These are phyloP conservation scores for Xenopus laevis DNA, from an alignment of 2,113 vertebrate species.

Conservation along the genomic window DNA sequence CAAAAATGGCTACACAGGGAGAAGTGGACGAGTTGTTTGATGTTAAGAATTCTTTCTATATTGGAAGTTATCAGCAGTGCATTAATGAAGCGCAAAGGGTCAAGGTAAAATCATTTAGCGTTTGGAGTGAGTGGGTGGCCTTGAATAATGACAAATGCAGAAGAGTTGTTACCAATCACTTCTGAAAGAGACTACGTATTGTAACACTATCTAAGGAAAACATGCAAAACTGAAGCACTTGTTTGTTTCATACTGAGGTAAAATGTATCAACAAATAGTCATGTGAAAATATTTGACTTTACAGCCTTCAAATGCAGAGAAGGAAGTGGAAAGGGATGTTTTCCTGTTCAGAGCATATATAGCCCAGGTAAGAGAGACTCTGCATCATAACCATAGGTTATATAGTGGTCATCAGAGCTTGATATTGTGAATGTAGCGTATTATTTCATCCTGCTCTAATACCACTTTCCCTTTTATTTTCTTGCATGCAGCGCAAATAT, in stretches of 20 bases:
- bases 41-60: constrained; percentile 89
- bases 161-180: too few species aligned
- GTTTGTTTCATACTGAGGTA: too few species aligned
- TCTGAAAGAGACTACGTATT: too few species aligned
- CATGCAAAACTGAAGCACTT: too few species aligned
- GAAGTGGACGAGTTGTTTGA: constrained; percentile 90
- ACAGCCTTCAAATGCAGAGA: constrained; percentile 75
- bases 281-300: constrained; percentile 11
- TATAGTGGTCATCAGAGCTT: too few species aligned
- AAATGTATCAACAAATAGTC: too few species aligned
- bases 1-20: constrained; percentile 56
- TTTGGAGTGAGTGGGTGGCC: too few species aligned
- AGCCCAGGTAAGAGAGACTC: constrained; percentile 74
- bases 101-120: constrained; percentile 66
- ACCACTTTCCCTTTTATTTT: background rate
- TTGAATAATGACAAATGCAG: too few species aligned
- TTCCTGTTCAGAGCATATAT: constrained; percentile 92
- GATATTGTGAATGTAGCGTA: too few species aligned
- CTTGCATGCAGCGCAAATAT: constrained; percentile 75
- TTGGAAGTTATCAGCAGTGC: constrained; percentile 90
- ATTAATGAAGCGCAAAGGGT: constrained; percentile 93
- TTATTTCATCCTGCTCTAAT: background rate
- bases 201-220: too few species aligned
- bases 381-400: too few species aligned
- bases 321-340: constrained; percentile 81